Conservation (phyloP, 2,797 vertebrate species). For the Oreonectes daqikongensis region DNA sequence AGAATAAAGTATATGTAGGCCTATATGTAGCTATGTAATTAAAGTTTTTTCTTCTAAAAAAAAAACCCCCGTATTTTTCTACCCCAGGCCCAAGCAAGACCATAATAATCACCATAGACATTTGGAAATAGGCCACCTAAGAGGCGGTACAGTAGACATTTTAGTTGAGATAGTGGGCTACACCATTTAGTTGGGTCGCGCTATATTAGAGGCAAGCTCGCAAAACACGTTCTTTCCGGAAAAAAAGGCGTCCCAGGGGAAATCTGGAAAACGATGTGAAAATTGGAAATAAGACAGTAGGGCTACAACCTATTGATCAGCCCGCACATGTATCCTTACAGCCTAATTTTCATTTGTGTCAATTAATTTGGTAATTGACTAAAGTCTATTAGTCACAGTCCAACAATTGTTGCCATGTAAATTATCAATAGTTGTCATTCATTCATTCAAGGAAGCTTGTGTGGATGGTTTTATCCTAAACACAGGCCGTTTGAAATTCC, state of each 20-base stretch:
- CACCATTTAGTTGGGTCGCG: background rate
- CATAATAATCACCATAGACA: too few relatives aligned
- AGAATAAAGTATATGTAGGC: too few relatives aligned
- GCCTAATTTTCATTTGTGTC: slow-evolving; percentile 9
- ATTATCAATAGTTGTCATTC: background rate
- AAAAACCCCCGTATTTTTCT: too few relatives aligned
- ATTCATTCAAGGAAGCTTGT: background rate
- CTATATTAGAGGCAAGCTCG: too few relatives aligned
- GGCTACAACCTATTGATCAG: background rate
- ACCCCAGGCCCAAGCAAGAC: background rate
- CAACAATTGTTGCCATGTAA: background rate
- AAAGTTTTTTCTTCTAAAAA: too few relatives aligned
- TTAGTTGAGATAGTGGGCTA: background rate
- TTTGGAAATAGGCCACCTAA: background rate
- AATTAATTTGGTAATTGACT: background rate
- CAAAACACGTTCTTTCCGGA: background rate
- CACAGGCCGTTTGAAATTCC: too few relatives aligned
- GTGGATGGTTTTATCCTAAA: too few relatives aligned
- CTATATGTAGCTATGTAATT: too few relatives aligned
- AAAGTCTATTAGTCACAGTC: background rate
- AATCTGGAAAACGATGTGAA: background rate
- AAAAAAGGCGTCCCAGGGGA: background rate
- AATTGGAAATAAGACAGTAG: background rate
- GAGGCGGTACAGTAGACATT: too few relatives aligned
- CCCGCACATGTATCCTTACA: background rate